Base-by-base conservation (phyloP, 2,797 vertebrate species). In the Melanotaenia maccullochi region DNA sequence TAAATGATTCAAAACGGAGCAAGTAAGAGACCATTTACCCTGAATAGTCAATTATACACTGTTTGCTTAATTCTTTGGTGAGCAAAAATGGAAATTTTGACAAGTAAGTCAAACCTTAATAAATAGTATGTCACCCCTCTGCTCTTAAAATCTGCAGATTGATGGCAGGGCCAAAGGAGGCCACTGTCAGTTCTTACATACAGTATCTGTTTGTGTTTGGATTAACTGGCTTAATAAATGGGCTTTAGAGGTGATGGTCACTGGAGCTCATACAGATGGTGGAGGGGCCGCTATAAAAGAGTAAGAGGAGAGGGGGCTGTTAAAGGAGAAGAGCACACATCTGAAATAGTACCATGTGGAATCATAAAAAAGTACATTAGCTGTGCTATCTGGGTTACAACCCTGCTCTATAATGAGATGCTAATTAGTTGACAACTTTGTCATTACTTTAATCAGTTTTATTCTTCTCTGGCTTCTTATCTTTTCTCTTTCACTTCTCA, bases 401-500 rank as follows among this genome's bases (percentile, higher is more conserved):
- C 65, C 61, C 73, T 71, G 77, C 79, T 69, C 71, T 82, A 65
- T 85, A 89, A 91, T 87, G 82, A 90, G 84, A 91, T 88, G 83
- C 83, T 86, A 92, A 92, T 90, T 92, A 88, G 85, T 88, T 90
- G 87, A 64, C 76, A 72, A 84, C 75, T 81, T 88, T 83, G 82
- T 87, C 79, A 87, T 89, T 85, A 79, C 76, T 84, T 81, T 80
- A 88, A 89, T 90, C 83, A 85, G 69, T 84, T 87, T 90, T 73
- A 72, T 76, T 84, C 75, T 65, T 84, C 71, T 81, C 80, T 75
- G 58, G 76, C 74, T 69, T 72, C 79, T 86, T 85, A 81, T 84
- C 85, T 62, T 71, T 75, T 58, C 33, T 70, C 9, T 36, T 70
- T 47, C 52, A 66, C 65, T 86, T 85, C 69, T 75, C 60, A 51